phyloP scores from a whole-genome alignment of 2,888 invertebrate genomes.

The Linnaemya tessellans region DNA sequence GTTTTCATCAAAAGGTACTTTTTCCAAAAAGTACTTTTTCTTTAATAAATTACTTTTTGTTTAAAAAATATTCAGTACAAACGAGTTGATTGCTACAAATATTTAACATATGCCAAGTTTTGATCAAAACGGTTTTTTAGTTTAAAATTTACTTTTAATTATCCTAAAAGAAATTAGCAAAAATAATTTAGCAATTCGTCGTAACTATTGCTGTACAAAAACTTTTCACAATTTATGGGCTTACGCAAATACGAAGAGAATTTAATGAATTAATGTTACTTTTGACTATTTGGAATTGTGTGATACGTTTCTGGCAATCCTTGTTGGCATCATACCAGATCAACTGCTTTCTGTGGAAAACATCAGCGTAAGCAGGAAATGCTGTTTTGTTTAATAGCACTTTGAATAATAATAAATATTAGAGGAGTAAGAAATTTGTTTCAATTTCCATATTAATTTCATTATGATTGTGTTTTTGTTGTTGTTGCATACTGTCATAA shows the following conservation, averaged over 20 bases:
- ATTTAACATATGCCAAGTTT: background rate
- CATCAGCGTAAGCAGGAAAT: too few species aligned
- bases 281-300: conserved; percentile 1
- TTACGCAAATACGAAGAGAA: conserved; percentile 6
- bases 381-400: conserved; percentile 27
- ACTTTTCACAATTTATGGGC: conserved; percentile 4
- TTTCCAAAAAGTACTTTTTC: too few species aligned
- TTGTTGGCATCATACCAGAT: background rate
- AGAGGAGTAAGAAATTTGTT: conserved; percentile 23
- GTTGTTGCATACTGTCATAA: background rate
- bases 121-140: background rate
- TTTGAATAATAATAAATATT: conserved; percentile 51
- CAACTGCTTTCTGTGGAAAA: too few species aligned
- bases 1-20: too few species aligned
- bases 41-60: too few species aligned
- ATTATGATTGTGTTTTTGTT: background rate
- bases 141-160: conserved; percentile 16
- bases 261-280: background rate
- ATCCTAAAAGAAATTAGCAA: conserved; percentile 1
- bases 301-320: background rate
- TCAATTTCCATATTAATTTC: conserved; percentile 32
- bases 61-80: too few species aligned
- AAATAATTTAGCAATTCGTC: background rate
- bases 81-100: too few species aligned
- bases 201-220: background rate